Evolutionary conservation across 2,113 vertebrate genomes (phyloP), one percentile per base, ranked within the genome.

Genomic region (Dicerorhinus sumatrensis): DNA sequence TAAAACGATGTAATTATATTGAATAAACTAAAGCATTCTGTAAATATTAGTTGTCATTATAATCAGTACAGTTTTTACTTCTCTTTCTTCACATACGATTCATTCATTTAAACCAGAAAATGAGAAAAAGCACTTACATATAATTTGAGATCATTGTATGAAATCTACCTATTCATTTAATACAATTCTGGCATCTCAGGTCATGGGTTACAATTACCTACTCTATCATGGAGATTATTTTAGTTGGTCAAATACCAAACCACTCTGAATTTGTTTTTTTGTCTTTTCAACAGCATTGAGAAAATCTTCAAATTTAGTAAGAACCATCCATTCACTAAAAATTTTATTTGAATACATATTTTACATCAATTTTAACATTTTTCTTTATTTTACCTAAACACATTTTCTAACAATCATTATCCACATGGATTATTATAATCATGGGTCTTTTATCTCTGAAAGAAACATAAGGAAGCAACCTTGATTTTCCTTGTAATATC

Each of bases 71-170:
- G 2, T 65, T 93, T 87, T 86, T 72, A n/a, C 4, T 54, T 92
- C 8, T 65, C 42, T 86, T 94, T 63, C 2, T 80, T 83, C 29
- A 92, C 46, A 1, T 79, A 36, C 42, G 33, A 62, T 27, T 84
- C 21, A 93, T 42, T 96, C 69, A 76, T 10, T 80, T 93, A 70
- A 93, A 81, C 27, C 54, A 90, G 73, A 73, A 89, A 87, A 79
- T 73, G 46, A 81, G 48, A 54, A 90, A 54, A 72, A 79, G 6
- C 12, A 92, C 13, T 48, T 31, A 51, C 1, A 31, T 79, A 31
- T 73, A 90, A 60, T 65, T 96, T 81, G 70, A 94, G 42, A 46
- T 85, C 4, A 21, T 42, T 51, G 13, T 84, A 29, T 75, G 10
- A 90, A 92, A 82, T 54, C 9, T 72, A 9, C 25, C 48, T 63